Conservation (phyloP, 2,113 vertebrate species). For the Malurus alboscapulatus region DNA sequence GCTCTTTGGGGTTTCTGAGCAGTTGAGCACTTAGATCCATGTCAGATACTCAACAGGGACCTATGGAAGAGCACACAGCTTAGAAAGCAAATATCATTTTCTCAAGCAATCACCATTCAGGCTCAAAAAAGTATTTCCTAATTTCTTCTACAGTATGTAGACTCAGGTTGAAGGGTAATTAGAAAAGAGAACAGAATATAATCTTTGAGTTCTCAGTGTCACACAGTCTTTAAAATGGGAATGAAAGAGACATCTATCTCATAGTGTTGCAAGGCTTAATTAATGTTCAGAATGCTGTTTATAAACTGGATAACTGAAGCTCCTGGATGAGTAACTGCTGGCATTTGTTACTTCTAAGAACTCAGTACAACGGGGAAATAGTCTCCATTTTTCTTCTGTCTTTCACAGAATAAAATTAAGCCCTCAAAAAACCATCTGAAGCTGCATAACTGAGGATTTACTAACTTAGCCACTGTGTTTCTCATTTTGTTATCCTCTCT, state of each 20-base stretch:
- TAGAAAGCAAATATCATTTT: not conserved
- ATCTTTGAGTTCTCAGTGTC: not conserved
- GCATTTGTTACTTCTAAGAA: not conserved
- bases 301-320: not conserved
- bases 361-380: not conserved
- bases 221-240: not conserved
- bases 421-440: not conserved
- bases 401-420: not conserved
- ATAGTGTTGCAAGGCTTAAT: not conserved
- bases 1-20: not conserved
- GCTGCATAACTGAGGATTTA: not conserved
- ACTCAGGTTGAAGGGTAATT: not conserved
- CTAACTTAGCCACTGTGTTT: not conserved
- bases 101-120: not conserved
- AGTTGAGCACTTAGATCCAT: not conserved
- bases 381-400: not conserved
- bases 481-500: not conserved
- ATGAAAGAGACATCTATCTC: not conserved
- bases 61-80: rapidly evolving
- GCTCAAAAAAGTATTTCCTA: not conserved
- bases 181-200: not conserved
- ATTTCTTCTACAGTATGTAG: not conserved
- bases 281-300: not conserved
- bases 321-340: not conserved
- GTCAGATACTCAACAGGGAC: not conserved